Base-by-base conservation (phyloP, 2,888 invertebrate genomes). In the Syritta pipiens region DNA sequence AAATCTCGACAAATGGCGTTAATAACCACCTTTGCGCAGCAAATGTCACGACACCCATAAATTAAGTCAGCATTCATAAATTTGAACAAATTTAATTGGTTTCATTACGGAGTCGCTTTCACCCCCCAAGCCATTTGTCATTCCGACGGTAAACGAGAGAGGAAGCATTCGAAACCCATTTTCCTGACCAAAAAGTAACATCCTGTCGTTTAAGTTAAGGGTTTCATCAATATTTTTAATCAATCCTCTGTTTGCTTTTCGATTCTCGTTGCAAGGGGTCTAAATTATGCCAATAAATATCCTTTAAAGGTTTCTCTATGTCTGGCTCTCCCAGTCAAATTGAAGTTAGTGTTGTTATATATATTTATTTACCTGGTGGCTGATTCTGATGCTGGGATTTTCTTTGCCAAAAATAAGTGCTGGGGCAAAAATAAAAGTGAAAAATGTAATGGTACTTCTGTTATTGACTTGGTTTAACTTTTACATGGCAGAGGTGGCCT, bases 261-360 rank as follows among this genome's bases (percentile, higher is more conserved):
- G 20, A 60, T 42, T 49, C 42, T 24, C 40, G 4, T 72, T 71
- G 7, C 24, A 51, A 35, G 42, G 12, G 5, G 17, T 44, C 57
- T 76, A 63, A 77, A 77, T 71, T 63, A 77, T 65, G 37, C 63
- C 44, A 71, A 65, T 71, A 76, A 71, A 77, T 59, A 51, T 51
- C 49, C 37, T 59, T 46, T 46, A 51, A 69, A 69, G 49, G 49
- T 60, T 69, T 35, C 51, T n/a, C n/a, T n/a, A n/a, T n/a, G n/a
- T n/a, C n/a, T n/a, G n/a, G n/a, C n/a, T n/a, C n/a, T 42, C 17
- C 30, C 42, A 35, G 19, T 69, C 26, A 42, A 60, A 42, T 30
- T 37, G 26, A 49, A 32, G 49, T 69, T 68, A 51, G 37, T 32
- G 30, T 26, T 60, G n/a, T 59, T 9, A 24, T 37, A 69, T 32